Evolutionary conservation across 2,797 vertebrate species (phyloP).

Genomic region (Amblyopsis hoosieri): DNA sequence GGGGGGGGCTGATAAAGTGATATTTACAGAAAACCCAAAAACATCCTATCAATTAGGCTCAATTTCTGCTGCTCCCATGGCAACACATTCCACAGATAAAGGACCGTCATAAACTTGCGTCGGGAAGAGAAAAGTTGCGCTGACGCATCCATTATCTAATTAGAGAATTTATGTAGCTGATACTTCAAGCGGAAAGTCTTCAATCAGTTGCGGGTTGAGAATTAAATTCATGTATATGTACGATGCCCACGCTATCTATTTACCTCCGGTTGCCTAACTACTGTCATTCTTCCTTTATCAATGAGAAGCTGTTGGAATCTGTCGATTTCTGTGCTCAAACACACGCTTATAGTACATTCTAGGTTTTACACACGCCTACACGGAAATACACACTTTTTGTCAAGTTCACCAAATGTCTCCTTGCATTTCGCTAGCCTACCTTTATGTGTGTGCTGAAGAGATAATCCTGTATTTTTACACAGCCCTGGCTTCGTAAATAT

Average conservation of each 20-base stretch:
- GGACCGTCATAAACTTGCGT: slow-evolving; percentile 14
- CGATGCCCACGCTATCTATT: slow-evolving; percentile 66
- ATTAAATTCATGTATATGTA: slow-evolving; percentile 65
- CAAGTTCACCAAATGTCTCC: slow-evolving; percentile 10
- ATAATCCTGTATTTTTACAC: too few species aligned
- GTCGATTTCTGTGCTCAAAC: slow-evolving; percentile 40
- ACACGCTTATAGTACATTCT: slow-evolving; percentile 6
- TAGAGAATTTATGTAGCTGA: slow-evolving; percentile 69
- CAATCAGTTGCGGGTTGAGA: slow-evolving; percentile 62
- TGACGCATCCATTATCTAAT: slow-evolving; percentile 59
- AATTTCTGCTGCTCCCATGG: slow-evolving; percentile 1
- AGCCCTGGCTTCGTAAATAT: too few species aligned
- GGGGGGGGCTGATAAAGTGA: not conserved
- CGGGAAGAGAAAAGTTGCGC: slow-evolving; percentile 32
- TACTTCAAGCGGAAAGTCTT: slow-evolving; percentile 65
- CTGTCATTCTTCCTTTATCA: slow-evolving; percentile 77
- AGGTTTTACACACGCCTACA: slow-evolving; percentile 36
- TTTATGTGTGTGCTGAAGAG: too few species aligned
- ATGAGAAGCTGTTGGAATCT: slow-evolving; percentile 63
- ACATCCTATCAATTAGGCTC: slow-evolving; percentile 12
- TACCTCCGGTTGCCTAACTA: slow-evolving; percentile 73
- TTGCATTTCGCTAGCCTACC: too few species aligned
- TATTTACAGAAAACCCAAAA: not conserved
- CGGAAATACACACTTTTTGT: slow-evolving; percentile 34
- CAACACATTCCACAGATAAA: slow-evolving; percentile 13